Conservation (phyloP, 2,888 invertebrate genomes). For the Argyra leucocephala region DNA sequence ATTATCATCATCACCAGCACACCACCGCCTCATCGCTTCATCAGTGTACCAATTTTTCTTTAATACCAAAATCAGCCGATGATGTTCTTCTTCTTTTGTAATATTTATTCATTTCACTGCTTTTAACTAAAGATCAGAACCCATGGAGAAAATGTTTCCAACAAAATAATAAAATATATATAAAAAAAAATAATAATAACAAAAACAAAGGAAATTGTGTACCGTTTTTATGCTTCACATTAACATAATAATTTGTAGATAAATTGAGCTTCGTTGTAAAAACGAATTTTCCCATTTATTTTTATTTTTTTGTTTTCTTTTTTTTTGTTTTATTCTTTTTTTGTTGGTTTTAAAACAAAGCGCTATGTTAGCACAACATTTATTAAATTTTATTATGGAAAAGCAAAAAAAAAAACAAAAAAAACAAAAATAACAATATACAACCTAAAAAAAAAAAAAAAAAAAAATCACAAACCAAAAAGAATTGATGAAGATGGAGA, state of each 20-base stretch:
- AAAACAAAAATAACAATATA: neutral
- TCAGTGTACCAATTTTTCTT: too few relatives aligned
- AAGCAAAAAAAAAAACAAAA: neutral
- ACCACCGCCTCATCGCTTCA: too few relatives aligned
- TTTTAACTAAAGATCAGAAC: neutral
- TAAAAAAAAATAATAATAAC: neutral
- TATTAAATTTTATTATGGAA: slow-evolving; percentile 4
- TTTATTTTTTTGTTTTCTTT: neutral
- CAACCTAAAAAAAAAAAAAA: neutral
- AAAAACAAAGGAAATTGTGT: neutral
- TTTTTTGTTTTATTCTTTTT: neutral
- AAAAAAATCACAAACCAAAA: neutral
- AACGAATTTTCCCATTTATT: neutral
- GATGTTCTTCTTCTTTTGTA: neutral
- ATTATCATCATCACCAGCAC: too few relatives aligned
- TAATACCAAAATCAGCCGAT: too few relatives aligned
- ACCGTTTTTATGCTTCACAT: slow-evolving; percentile 1
- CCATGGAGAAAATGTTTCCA: neutral
- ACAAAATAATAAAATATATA: neutral
- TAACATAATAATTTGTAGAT: slow-evolving; percentile 6
- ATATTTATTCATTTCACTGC: neutral
- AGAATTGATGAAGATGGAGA: neutral
- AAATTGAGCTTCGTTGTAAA: slow-evolving; percentile 3
- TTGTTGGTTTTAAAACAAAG: neutral
- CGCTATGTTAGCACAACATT: slow-evolving; percentile 6